phyloP scores from a whole-genome alignment of 2,797 vertebrate species.

The Manis crassicaudata region DNA sequence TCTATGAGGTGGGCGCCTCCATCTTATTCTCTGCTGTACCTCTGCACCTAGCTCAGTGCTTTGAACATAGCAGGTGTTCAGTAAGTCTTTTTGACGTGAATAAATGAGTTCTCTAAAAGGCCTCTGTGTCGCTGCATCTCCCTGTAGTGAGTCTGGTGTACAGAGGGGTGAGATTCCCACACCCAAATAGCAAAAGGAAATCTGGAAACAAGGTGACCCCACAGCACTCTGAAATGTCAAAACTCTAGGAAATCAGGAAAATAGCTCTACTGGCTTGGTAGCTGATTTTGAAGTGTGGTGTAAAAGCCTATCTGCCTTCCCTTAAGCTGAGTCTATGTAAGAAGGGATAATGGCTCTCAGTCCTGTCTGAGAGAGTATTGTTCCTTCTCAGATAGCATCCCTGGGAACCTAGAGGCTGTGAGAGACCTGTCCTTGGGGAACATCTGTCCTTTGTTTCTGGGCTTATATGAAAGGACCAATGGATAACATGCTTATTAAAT shows the following conservation, averaged over 20 bases:
- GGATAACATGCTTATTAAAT: constrained; percentile 10
- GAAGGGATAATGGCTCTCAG: not conserved
- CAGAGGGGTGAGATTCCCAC: not conserved
- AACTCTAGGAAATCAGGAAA: not conserved
- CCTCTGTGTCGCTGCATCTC: not conserved
- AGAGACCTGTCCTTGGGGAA: not conserved
- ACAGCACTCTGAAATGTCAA: not conserved
- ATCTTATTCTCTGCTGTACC: not conserved
- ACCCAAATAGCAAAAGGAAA: not conserved
- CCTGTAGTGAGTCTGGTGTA: not conserved
- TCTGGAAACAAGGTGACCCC: not conserved
- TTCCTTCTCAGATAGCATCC: not conserved
- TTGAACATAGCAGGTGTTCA: not conserved
- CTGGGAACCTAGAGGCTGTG: not conserved
- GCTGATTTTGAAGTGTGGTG: not conserved
- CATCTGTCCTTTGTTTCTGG: not conserved
- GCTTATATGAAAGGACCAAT: not conserved
- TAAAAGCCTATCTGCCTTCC: not conserved
- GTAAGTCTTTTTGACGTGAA: not conserved
- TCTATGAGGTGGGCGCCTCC: not conserved
- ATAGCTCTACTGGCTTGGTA: not conserved
- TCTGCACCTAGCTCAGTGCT: not conserved
- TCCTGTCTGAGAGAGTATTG: not conserved
- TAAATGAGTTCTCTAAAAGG: not conserved
- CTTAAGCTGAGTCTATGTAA: not conserved